Evolutionary conservation across 2,113 vertebrate genomes (phyloP).

Genomic region (Xenus cinereus): DNA sequence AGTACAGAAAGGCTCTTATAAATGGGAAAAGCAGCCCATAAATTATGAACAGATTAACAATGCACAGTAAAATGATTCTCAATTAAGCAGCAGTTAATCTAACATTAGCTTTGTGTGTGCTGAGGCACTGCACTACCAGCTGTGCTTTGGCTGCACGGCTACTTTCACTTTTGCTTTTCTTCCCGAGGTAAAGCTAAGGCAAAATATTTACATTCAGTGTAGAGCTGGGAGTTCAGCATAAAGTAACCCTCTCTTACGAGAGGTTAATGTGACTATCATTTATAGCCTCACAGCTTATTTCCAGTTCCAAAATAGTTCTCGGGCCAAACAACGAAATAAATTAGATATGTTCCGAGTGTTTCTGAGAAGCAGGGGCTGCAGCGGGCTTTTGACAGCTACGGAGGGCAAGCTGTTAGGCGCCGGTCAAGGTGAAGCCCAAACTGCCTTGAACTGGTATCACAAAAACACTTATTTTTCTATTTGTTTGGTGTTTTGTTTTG

Average conservation of each 20-base stretch:
- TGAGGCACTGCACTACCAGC: background rate
- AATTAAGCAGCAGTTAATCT: slow-evolving; percentile 9
- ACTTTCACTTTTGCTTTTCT: slow-evolving; percentile 41
- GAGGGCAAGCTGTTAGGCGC: background rate
- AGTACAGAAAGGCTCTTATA: background rate
- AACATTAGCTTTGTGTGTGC: background rate
- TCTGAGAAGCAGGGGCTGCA: background rate
- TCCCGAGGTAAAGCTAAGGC: background rate
- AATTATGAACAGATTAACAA: slow-evolving; percentile 23
- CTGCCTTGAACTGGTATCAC: background rate
- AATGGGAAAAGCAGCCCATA: background rate
- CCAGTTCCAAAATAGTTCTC: background rate
- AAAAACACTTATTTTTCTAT: background rate
- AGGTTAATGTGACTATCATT: background rate
- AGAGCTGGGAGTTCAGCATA: background rate
- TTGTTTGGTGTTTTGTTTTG: background rate
- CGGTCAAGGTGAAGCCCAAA: background rate
- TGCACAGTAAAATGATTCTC: background rate
- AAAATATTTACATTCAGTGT: background rate
- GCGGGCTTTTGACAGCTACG: background rate
- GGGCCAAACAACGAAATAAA: background rate
- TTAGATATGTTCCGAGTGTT: background rate
- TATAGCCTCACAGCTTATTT: background rate
- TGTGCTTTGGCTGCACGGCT: background rate
- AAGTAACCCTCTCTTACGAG: background rate